Evolutionary conservation across 1,140 invertebrate species (phyloP), one percentile per base, ranked within the genome.

Genomic region (Neodiprion fabricii): DNA sequence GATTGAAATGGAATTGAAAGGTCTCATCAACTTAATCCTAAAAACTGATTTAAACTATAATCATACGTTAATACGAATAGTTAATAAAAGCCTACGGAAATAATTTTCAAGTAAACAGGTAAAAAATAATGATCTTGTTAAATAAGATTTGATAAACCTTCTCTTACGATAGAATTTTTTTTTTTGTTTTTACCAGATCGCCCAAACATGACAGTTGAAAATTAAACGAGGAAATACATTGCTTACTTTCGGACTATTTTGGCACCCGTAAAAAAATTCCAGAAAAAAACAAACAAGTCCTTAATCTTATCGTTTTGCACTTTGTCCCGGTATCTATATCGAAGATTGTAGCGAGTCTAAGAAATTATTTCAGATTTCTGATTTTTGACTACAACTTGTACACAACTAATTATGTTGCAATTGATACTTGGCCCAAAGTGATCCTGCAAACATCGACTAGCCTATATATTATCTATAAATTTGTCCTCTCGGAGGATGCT

Each of bases 401-500:
- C 28, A 40, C 28, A 40, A 5, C 28, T 40, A 40, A 40, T 40
- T 40, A 40, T 40, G 28, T 40, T 40, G 28, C 28, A 40, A 40
- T 40, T 40, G 28, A 40, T 40, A 40, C 28, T 40, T 40, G 28
- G 28, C 28, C 28, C 28, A 40, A 40, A 40, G 28, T 40, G 5
- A 40, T 40, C 28, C 28, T 2, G 28, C 28, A 40, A 7, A 61
- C 53, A 61, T 61, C 53, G 53, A 61, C 53, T 61, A 61, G 53
- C 53, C 53, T 17, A 61, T 5, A 61, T 61, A 8, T 61, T 61
- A 61, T 61, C 53, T 61, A 61, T 61, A 61, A 61, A 61, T 61
- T 61, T 61, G 53, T 61, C 53, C 53, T 61, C 53, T 61, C 53
- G 53, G 53, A 61, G 53, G 53, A 61, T 17, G 53, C n/a, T 40